Conservation (phyloP, 2,888 invertebrate species). For the Isoperla grammatica region DNA sequence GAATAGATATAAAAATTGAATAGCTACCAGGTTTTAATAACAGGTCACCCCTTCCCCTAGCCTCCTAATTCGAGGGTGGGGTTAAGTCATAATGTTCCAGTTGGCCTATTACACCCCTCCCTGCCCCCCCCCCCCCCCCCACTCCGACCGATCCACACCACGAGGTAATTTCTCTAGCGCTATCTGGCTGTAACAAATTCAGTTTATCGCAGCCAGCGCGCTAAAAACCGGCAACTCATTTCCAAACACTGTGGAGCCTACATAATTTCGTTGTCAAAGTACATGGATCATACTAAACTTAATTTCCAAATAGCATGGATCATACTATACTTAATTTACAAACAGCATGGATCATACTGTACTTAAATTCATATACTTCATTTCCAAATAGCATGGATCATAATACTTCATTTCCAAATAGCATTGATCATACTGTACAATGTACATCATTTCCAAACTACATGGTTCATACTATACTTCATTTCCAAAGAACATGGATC, state of each 20-base stretch:
- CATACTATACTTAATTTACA: too few relatives aligned
- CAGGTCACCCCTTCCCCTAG: slow-evolving; percentile 9
- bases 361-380: too few relatives aligned
- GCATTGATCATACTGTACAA: too few relatives aligned
- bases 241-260: neutral
- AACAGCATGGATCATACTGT: too few relatives aligned
- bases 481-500: too few relatives aligned
- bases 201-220: slow-evolving; percentile 23
- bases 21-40: slow-evolving; percentile 13
- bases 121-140: neutral
- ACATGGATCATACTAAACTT: too few relatives aligned
- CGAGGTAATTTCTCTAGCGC: slow-evolving; percentile 21
- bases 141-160: neutral
- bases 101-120: slow-evolving; percentile 20
- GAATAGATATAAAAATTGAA: slow-evolving; percentile 15
- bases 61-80: neutral
- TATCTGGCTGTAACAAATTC: slow-evolving; percentile 29
- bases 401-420: too few relatives aligned
- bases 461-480: too few relatives aligned
- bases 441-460: too few relatives aligned
- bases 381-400: too few relatives aligned
- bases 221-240: neutral
- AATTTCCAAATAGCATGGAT: too few relatives aligned
- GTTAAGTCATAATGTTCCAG: slow-evolving; percentile 27
- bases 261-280: too few relatives aligned